Evolutionary conservation across 2,888 invertebrate genomes (phyloP).

Genomic region (Toxonevra muliebris): DNA sequence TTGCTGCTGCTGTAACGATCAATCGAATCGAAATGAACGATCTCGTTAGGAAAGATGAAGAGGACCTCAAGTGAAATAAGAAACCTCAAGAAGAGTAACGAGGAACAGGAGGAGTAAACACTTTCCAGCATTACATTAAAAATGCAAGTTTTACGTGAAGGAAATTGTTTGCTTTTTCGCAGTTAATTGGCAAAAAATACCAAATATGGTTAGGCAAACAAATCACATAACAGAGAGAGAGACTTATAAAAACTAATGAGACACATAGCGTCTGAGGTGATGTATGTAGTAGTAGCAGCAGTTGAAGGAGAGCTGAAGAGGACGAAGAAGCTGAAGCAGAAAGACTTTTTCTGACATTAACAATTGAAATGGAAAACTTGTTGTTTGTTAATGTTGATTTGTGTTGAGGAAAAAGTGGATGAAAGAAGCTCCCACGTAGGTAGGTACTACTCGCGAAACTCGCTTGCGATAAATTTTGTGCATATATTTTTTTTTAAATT

Average conservation of each 20-base stretch:
- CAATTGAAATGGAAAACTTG: not conserved
- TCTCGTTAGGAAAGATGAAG: no score
- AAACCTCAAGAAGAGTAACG: not conserved
- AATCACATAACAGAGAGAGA: constrained; percentile 19
- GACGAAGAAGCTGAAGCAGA: not conserved
- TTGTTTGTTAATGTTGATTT: no score
- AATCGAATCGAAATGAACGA: no score
- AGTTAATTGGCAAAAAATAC: constrained; percentile 61
- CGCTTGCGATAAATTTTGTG: not conserved
- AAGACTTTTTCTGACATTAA: not conserved
- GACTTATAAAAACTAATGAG: constrained; percentile 18
- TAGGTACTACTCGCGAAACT: not conserved
- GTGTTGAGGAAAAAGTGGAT: no score
- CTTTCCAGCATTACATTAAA: constrained; percentile 18
- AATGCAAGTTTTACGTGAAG: constrained; percentile 23
- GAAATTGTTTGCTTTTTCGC: constrained; percentile 16
- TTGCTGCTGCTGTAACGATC: no score
- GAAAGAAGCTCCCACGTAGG: not conserved
- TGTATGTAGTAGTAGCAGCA: not conserved
- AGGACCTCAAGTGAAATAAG: not conserved
- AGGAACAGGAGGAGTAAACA: not conserved
- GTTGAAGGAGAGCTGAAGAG: not conserved
- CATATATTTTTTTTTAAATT: not conserved
- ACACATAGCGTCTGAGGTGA: not conserved
- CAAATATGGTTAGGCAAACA: constrained; percentile 53